Conservation (phyloP, 2,888 invertebrate species). For the Fabriciana adippe region DNA sequence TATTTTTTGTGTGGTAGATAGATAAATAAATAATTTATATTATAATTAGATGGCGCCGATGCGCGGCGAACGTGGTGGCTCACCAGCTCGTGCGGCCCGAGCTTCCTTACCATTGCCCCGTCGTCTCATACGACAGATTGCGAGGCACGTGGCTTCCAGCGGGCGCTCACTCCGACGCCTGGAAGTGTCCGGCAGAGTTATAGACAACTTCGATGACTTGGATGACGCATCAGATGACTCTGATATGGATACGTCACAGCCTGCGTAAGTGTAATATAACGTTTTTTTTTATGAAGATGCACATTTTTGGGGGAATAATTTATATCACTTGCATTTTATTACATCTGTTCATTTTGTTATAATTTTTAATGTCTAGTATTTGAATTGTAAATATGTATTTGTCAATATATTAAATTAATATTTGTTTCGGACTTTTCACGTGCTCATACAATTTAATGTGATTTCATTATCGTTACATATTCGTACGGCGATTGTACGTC, state of each 20-base stretch:
- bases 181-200: constrained; percentile 76
- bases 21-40: background rate
- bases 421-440: background rate
- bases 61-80: constrained; percentile 77
- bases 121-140: constrained; percentile 76
- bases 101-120: constrained; percentile 75
- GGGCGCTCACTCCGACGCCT: constrained; percentile 76
- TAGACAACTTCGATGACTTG: constrained; percentile 79
- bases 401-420: background rate
- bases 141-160: constrained; percentile 76
- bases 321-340: background rate
- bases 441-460: background rate
- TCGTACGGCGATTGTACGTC: constrained; percentile 18
- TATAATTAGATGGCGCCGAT: constrained; percentile 75
- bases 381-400: too few species aligned
- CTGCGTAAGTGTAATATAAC: constrained; percentile 62
- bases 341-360: too few species aligned
- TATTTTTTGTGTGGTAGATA: background rate
- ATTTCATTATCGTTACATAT: constrained; percentile 10
- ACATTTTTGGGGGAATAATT: too few species aligned
- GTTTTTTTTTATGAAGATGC: background rate
- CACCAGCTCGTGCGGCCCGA: constrained; percentile 77
- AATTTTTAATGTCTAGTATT: too few species aligned
- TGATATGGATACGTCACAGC: constrained; percentile 68
- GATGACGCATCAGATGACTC: constrained; percentile 73